These are phyloP conservation scores for Acleris emargana DNA, from an alignment of 2,888 invertebrate species.

Conservation along the genomic window DNA sequence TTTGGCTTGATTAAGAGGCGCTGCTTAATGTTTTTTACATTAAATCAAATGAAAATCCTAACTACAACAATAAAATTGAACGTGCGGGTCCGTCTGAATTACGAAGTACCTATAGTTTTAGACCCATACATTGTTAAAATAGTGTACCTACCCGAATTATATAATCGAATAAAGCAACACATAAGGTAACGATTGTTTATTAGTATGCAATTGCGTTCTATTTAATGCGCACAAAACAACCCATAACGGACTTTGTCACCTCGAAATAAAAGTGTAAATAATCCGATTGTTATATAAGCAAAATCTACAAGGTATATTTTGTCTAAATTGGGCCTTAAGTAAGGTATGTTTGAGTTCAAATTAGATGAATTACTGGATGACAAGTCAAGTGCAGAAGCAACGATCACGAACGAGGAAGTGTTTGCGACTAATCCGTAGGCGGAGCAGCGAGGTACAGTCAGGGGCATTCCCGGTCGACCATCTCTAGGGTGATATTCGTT, in stretches of 20 bases:
- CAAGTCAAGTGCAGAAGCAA: constrained; percentile 41
- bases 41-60: too few species aligned
- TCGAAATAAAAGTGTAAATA: constrained; percentile 22
- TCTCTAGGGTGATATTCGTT: too few species aligned
- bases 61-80: too few species aligned
- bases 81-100: too few species aligned
- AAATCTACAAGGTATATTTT: not conserved
- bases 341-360: not conserved
- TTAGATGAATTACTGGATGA: not conserved
- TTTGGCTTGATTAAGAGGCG: too few species aligned
- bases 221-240: constrained; percentile 1
- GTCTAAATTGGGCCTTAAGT: not conserved
- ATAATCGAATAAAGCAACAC: constrained; percentile 1
- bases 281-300: constrained; percentile 19
- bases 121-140: too few species aligned
- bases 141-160: too few species aligned
- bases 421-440: constrained; percentile 63
- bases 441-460: constrained; percentile 61
- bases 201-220: constrained; percentile 26
- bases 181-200: constrained; percentile 8
- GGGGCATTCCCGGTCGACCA: too few species aligned
- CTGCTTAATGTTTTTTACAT: too few species aligned
- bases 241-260: constrained; percentile 16
- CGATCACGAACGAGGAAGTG: constrained; percentile 64
- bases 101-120: too few species aligned